These are phyloP conservation scores for Neotoma lepida DNA, from an alignment of 2,113 vertebrate genomes.

Conservation along the genomic window DNA sequence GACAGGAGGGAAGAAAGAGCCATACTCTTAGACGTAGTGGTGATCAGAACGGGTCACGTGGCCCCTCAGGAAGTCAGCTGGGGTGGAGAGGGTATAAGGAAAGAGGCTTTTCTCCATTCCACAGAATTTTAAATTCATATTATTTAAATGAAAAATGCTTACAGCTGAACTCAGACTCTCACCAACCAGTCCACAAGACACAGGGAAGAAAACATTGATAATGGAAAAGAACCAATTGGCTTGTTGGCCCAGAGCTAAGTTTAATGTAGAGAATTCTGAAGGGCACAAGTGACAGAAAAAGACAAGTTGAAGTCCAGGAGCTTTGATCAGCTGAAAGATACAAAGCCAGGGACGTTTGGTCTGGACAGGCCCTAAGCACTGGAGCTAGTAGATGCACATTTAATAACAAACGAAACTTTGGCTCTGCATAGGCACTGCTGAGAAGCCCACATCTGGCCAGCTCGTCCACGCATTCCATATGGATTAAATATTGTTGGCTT, in stretches of 20 bases:
- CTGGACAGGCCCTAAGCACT: background rate
- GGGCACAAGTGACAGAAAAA: slow-evolving; percentile 17
- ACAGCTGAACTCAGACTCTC: background rate
- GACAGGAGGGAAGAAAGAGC: background rate
- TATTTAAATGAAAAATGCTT: slow-evolving; percentile 12
- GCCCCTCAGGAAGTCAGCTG: background rate
- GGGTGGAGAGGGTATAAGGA: background rate
- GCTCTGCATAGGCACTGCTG: background rate
- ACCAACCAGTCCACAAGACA: background rate
- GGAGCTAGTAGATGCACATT: background rate
- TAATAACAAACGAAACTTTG: background rate
- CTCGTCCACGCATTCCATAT: slow-evolving; percentile 48
- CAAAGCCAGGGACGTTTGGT: background rate
- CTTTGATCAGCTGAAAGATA: background rate
- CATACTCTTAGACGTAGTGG: background rate
- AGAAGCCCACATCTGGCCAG: slow-evolving; percentile 43
- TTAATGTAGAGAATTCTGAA: background rate
- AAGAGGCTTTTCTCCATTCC: background rate
- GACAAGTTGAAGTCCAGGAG: background rate
- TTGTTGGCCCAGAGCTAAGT: background rate
- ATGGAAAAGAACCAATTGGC: slow-evolving; percentile 3
- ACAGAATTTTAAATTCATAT: background rate
- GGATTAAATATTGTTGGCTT: slow-evolving; percentile 67
- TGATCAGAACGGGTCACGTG: background rate
- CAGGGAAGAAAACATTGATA: background rate